Conservation (phyloP, 2,113 vertebrate genomes). For the Sisor rabdophorus region DNA sequence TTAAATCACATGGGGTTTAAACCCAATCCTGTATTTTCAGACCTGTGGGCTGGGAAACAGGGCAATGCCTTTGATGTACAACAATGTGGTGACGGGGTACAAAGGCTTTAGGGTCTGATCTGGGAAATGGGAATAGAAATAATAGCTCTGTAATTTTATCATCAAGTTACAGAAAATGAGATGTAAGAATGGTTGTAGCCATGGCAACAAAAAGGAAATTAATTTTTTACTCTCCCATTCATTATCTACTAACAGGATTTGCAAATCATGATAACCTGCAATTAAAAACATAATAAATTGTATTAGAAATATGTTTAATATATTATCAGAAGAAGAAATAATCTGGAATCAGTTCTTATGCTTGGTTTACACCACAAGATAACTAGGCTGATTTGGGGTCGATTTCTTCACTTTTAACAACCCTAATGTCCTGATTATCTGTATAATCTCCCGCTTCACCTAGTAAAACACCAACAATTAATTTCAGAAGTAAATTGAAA, state of each 20-base stretch:
- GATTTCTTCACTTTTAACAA: no score
- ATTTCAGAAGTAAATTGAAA: no score
- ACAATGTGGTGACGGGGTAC: neutral
- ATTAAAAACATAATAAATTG: no score
- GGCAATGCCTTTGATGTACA: neutral
- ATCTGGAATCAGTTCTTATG: no score
- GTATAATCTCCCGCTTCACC: no score
- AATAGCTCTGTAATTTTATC: constrained; percentile 23
- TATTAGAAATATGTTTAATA: no score
- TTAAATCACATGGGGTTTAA: neutral
- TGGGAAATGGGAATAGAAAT: constrained; percentile 18
- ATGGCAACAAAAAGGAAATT: constrained; percentile 37
- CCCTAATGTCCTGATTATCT: no score
- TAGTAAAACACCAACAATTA: no score
- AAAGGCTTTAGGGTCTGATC: neutral
- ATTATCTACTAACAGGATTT: neutral
- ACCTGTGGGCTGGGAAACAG: neutral
- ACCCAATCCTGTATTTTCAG: neutral
- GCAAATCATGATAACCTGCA: neutral
- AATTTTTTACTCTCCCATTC: constrained; percentile 1
- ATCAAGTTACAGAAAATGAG: constrained; percentile 14
- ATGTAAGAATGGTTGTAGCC: constrained; percentile 36
- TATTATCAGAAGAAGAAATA: no score
- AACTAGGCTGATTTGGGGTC: no score
- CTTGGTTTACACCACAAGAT: no score